Evolutionary conservation across 2,113 vertebrate species (phyloP), one percentile per base, ranked within the genome.

Genomic region (Epinephelus lanceolatus): DNA sequence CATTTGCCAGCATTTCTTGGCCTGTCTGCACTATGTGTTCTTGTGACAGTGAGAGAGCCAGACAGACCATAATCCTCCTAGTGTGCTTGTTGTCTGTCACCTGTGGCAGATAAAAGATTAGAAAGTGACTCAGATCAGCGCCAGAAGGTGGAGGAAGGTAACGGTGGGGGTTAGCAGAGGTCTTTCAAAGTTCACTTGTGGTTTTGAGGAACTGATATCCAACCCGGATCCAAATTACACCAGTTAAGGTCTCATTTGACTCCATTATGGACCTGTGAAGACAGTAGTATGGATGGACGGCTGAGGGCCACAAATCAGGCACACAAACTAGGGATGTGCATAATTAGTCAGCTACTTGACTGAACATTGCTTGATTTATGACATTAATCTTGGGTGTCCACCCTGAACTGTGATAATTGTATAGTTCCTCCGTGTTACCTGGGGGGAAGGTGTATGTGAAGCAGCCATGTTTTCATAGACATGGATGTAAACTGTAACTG

Each of bases 81-180:
- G 77, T 87, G 85, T 90, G 87, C 77, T 91, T 93, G 88, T 86
- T 90, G 89, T 90, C 70, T 88, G 87, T 94, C 92, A 89, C 62
- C 81, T 86, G 42, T 80, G 80, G 80, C 86, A 15, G 57, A 83
- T 89, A 52, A 70, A 81, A 93, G 91, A 91, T 94, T 91, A 92
- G 85, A 86, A 76, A 84, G 56, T 67, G 83, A 82, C 53, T 72
- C 37, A 30, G 63, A 62, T 89, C 83, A 80, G 78, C 25, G 70
- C 85, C 70, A 78, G 42, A 61, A 33, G 63, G 18, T 56, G 63
- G 69, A 42, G 17, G 65, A 74, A 25, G 71, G 57, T 65, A 47
- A 61, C n/a, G 25, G 59, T 30, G 67, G 33, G 75, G 63, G 62
- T 52, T 40, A 72, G 17, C 15, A 40, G 17, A 85, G n/a, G 57